phyloP scores from a whole-genome alignment of 1,140 invertebrate species.

The Drosophila orena region DNA sequence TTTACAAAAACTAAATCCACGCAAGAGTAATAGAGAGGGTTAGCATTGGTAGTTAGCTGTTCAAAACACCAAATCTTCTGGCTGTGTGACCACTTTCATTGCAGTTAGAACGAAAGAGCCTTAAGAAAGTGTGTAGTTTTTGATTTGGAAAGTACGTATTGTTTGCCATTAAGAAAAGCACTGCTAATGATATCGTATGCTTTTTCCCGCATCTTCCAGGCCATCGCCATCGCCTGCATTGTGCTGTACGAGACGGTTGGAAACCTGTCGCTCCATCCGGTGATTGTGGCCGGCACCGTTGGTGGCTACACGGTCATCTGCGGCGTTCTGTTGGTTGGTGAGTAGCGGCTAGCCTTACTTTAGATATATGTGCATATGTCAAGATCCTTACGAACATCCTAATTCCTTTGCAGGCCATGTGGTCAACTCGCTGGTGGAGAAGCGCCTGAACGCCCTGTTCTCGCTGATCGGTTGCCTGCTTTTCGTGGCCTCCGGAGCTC shows the following conservation, averaged over 20 bases:
- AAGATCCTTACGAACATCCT: no score
- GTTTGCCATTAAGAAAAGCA: no score
- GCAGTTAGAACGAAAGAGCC: no score
- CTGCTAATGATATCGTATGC: neutral
- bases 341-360: conserved; percentile 39
- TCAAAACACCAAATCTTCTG: no score
- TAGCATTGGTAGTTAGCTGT: no score
- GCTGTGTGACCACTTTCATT: no score
- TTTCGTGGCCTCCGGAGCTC: conserved; percentile 89
- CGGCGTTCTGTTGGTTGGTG: conserved; percentile 87
- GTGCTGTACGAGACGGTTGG: conserved; percentile 67
- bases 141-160: no score
- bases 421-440: conserved; percentile 77
- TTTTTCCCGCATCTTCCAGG: conserved; percentile 34
- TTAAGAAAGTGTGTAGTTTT: no score
- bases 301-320: conserved; percentile 88
- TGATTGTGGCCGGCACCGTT: conserved; percentile 86
- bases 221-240: conserved; percentile 77
- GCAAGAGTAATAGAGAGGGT: no score
- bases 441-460: conserved; percentile 84
- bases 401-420: conserved; percentile 86
- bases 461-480: conserved; percentile 88
- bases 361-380: no score
- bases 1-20: no score
- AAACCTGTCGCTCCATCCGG: conserved; percentile 36